Base-by-base conservation (phyloP, 2,113 vertebrate genomes). In the Serinus canaria region DNA sequence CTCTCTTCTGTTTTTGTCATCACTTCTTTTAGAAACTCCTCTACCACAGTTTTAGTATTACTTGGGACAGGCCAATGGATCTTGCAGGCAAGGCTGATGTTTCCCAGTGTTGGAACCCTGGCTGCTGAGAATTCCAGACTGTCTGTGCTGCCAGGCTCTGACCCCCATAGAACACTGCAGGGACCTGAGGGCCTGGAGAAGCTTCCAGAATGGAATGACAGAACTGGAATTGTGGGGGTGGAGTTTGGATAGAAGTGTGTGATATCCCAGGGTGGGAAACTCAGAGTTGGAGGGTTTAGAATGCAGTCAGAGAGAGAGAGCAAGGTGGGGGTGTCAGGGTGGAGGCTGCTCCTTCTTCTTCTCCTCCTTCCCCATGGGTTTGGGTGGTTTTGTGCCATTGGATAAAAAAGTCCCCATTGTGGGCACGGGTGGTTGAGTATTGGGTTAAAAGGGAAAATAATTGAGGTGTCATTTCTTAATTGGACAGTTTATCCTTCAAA, bases 61-160 rank as follows among this genome's bases (percentile, higher is more conserved):
- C 53, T 58, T 3, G 1, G 66, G 46, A 63, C 8, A 76, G 23
- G 24, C 24, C 53, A 47, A 31, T 27, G 63, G 73, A 56, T 49
- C 46, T 75, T 87, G 14, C 31, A 82, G 60, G n/a, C 6, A 81
- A 78, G 8, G 47, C 60, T 79, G 41, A 27, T 75, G 11, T 39
- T 94, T 79, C 7, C 15, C 10, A 12, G 1, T 37, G n/a, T 8
- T 59, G 58, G 23, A 25, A 6, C 10, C n/a, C n/a, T 59, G 15
- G 58, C 0, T 59, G 2, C 10, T 59, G n/a, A 59, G 23, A 59
- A 59, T 59, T 59, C 0, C 0, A 37, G 58, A 17, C 10, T 37
- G 17, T 25, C 23, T 59, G 58, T 59, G 58, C 58, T 59, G n/a
- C 7, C 58, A 59, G 58, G 10, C 58, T 8, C n/a, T 59, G n/a